Percentiles rank a stretch among this genome's conserved stretches.
phyloP scores from a whole-genome alignment of 2,888 invertebrate genomes.

The Macrophya annulata region DNA sequence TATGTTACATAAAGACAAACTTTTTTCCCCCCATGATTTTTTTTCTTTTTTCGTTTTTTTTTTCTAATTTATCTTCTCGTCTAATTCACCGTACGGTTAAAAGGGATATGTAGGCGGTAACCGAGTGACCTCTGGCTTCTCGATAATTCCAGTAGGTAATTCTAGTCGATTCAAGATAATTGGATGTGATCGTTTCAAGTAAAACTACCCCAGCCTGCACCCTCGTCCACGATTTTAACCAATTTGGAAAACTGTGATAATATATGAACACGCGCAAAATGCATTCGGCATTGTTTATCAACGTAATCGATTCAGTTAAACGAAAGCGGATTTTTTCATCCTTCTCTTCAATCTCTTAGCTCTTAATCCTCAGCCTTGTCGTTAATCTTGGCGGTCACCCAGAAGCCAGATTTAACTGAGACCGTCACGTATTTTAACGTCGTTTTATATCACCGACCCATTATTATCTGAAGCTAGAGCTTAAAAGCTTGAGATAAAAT shows the following conservation, averaged over 20 bases:
- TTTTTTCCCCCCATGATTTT: not conserved
- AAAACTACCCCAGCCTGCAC: not conserved
- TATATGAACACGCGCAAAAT: not conserved
- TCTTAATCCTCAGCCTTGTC: conserved; percentile 3
- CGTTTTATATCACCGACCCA: not conserved
- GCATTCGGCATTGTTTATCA: not conserved
- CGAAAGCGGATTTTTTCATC: not conserved
- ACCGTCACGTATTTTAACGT: not conserved
- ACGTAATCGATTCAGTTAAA: not conserved
- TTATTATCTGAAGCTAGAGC: not conserved
- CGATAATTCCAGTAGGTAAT: conserved; percentile 39
- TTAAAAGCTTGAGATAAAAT: conserved; percentile 14
- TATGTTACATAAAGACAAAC: not conserved
- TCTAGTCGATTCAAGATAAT: conserved; percentile 40
- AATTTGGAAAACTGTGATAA: not conserved
- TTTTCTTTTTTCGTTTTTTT: too few species aligned
- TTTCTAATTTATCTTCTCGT: conserved; percentile 1
- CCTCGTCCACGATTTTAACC: not conserved
- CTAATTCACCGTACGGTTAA: not conserved
- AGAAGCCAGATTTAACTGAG: not conserved
- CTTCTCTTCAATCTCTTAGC: not conserved
- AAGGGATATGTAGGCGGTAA: not conserved
- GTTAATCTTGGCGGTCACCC: not conserved
- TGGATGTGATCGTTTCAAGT: conserved; percentile 46
- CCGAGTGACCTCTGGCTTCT: conserved; percentile 34